Evolutionary conservation across 2,888 invertebrate species (phyloP).

Genomic region (Germaria angustata): DNA sequence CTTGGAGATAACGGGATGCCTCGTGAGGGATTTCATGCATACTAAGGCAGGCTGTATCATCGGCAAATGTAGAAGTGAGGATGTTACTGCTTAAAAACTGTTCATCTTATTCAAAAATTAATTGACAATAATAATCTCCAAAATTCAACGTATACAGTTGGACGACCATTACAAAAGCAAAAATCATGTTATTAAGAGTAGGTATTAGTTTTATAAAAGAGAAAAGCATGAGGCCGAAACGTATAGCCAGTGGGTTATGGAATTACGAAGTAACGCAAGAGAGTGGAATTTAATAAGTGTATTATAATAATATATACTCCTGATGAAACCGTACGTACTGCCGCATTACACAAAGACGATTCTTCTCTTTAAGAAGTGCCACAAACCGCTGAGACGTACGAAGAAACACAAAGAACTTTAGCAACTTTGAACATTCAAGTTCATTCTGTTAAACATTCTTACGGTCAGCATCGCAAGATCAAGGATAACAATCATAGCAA

Average conservation of each 20-base stretch:
- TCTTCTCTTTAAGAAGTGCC: background rate
- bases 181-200: constrained; percentile 27
- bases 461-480: too few relatives aligned
- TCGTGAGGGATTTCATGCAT: too few relatives aligned
- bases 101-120: background rate
- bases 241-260: constrained; percentile 8
- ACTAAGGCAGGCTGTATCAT: too few relatives aligned
- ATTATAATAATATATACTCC: constrained; percentile 43
- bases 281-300: constrained; percentile 77
- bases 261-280: constrained; percentile 78
- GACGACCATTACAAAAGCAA: constrained; percentile 24
- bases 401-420: too few relatives aligned
- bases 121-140: background rate
- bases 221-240: background rate
- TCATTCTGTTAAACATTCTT: too few relatives aligned
- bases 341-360: background rate
- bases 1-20: too few relatives aligned
- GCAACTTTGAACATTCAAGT: too few relatives aligned
- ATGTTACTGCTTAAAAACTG: too few relatives aligned
- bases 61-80: too few relatives aligned
- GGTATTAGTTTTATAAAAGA: constrained; percentile 20
- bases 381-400: too few relatives aligned
- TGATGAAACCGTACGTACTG: constrained; percentile 31
- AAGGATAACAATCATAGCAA: too few relatives aligned
- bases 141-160: background rate